These are phyloP conservation scores for Asbolus verrucosus DNA, from an alignment of 1,140 invertebrate species.

Conservation along the genomic window DNA sequence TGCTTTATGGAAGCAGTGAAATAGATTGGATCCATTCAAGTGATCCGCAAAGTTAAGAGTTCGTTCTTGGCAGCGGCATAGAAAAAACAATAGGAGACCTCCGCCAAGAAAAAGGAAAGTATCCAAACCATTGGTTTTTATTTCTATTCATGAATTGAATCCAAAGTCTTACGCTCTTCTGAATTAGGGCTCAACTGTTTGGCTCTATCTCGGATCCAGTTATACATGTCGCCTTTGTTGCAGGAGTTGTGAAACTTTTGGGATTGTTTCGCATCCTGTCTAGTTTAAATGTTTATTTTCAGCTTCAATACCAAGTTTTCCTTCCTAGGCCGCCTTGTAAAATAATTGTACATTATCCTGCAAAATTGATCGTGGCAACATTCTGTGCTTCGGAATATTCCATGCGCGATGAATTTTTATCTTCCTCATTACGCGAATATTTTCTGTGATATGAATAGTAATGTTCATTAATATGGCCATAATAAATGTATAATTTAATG, in stretches of 20 bases:
- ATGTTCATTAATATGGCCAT: not conserved
- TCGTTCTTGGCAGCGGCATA: conserved; percentile 48
- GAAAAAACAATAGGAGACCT: conserved; percentile 53
- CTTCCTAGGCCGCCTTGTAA: not conserved
- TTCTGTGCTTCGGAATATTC: too few relatives aligned
- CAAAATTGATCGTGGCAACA: too few relatives aligned
- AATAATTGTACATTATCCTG: too few relatives aligned
- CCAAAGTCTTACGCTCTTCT: conserved; percentile 35
- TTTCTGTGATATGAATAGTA: too few relatives aligned
- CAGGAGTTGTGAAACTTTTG: conserved; percentile 21
- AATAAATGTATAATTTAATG: conserved; percentile 5
- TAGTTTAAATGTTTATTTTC: conserved; percentile 45
- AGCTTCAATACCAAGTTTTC: conserved; percentile 36
- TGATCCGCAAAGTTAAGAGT: conserved; percentile 55
- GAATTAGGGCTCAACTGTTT: conserved; percentile 46
- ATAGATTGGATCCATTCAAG: conserved; percentile 57
- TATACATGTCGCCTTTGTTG: conserved; percentile 45
- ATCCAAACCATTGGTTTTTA: conserved; percentile 57
- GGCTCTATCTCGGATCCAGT: conserved; percentile 24
- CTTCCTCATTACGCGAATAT: too few relatives aligned
- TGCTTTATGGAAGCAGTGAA: conserved; percentile 52
- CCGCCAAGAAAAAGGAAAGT: conserved; percentile 51
- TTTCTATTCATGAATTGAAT: conserved; percentile 57
- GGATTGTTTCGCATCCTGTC: conserved; percentile 1
- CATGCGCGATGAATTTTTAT: too few relatives aligned